Conservation (phyloP, 2,888 invertebrate genomes). For the Idaea biselata region DNA sequence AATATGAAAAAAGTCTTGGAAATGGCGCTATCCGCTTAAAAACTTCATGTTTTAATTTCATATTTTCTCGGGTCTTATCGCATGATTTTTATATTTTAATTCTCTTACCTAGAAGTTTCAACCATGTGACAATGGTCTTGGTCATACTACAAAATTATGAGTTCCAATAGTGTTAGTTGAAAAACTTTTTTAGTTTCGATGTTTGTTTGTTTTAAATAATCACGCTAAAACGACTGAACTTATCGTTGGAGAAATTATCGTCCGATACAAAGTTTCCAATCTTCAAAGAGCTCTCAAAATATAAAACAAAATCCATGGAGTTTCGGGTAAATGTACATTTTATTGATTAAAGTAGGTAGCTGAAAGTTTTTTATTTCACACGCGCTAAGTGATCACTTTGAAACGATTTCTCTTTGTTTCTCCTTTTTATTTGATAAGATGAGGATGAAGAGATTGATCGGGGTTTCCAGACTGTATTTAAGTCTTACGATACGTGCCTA, state of each 20-base stretch:
- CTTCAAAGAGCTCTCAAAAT: constrained; percentile 5
- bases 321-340: background rate
- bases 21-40: no score
- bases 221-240: no score
- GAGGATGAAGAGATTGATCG: background rate
- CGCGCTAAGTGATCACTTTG: constrained; percentile 1
- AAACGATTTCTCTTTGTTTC: background rate
- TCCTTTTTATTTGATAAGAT: background rate
- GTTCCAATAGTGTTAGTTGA: no score
- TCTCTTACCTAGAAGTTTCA: no score
- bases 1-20: no score
- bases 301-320: constrained; percentile 5
- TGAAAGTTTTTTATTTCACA: background rate
- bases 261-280: background rate
- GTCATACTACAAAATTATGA: no score
- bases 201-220: no score
- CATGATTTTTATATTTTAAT: no score
- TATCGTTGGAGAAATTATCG: background rate
- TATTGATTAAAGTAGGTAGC: background rate
- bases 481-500: background rate
- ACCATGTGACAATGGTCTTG: no score
- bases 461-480: background rate
- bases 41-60: no score
- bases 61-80: no score
- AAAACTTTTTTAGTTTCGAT: no score